Evolutionary conservation across 2,113 vertebrate species (phyloP).

Genomic region (Nanorana parkeri): DNA sequence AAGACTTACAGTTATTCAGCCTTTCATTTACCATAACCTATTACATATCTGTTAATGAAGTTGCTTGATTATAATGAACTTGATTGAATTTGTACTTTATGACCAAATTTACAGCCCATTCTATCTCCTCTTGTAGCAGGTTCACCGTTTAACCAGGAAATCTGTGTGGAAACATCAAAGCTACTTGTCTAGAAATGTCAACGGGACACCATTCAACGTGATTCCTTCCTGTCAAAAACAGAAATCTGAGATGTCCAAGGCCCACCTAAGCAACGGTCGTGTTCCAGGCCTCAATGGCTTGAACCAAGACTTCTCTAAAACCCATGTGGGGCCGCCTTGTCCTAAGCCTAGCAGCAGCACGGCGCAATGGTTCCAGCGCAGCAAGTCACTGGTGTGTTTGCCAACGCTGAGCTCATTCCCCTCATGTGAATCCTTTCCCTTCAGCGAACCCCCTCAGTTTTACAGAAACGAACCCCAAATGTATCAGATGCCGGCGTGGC

Average conservation of each 20-base stretch:
- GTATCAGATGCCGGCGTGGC: conserved; percentile 64
- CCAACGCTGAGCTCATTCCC: conserved; percentile 74
- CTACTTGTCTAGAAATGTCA: conserved; percentile 61
- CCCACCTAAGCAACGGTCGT: conserved; percentile 26
- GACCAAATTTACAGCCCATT: too few relatives aligned
- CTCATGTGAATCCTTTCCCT: conserved; percentile 66
- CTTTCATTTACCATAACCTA: too few relatives aligned
- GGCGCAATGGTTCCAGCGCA: conserved; percentile 74
- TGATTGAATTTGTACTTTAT: too few relatives aligned
- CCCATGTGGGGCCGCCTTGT: conserved; percentile 62
- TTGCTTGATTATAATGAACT: too few relatives aligned
- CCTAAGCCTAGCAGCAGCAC: conserved; percentile 59
- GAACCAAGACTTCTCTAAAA: conserved; percentile 62
- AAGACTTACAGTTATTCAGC: too few relatives aligned
- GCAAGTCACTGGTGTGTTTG: conserved; percentile 85
- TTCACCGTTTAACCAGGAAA: conserved; percentile 71
- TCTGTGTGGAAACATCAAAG: conserved; percentile 62
- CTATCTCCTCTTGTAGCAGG: conserved; percentile 67
- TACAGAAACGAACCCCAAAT: conserved; percentile 49
- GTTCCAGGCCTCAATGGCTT: conserved; percentile 64
- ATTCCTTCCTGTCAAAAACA: conserved; percentile 55
- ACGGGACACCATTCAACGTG: conserved; percentile 51
- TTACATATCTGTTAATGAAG: too few relatives aligned
- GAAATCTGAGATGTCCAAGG: conserved; percentile 62
- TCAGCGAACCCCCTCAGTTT: conserved; percentile 61